These are phyloP conservation scores for Notarius lentiginosus DNA, from an alignment of 2,113 vertebrate species.

Conservation along the genomic window DNA sequence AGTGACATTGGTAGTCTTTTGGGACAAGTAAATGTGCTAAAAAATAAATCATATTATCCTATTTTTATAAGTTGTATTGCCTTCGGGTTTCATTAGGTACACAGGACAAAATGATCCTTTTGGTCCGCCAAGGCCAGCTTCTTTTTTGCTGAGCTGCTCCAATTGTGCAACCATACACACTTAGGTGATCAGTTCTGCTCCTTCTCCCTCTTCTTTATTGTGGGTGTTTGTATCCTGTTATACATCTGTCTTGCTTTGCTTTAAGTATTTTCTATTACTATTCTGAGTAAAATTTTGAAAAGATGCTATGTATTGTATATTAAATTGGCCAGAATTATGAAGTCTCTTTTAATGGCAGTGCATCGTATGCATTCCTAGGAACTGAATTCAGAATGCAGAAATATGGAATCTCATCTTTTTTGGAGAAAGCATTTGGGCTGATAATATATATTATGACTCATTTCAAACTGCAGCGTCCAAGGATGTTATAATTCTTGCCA, in stretches of 20 bases:
- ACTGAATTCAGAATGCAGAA: not conserved
- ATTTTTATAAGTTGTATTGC: not conserved
- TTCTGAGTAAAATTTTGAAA: not conserved
- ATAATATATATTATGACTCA: slow-evolving; percentile 51
- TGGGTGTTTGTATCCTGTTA: not conserved
- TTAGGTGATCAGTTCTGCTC: not conserved
- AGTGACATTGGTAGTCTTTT: not conserved
- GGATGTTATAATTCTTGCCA: slow-evolving; percentile 54
- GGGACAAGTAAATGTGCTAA: not conserved
- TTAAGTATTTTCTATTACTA: not conserved
- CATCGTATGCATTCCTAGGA: slow-evolving; percentile 11
- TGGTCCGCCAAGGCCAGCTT: not conserved
- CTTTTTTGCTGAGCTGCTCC: not conserved
- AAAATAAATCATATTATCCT: not conserved
- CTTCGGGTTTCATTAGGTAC: not conserved
- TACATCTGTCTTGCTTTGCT: not conserved
- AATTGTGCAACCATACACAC: not conserved
- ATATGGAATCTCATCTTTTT: slow-evolving; percentile 20
- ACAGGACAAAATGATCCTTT: not conserved
- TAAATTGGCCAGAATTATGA: not conserved
- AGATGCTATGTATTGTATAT: not conserved
- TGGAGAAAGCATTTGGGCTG: slow-evolving; percentile 8
- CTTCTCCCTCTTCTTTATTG: not conserved
- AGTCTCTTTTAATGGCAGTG: not conserved
- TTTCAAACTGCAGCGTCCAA: slow-evolving; percentile 43